Evolutionary conservation across 2,797 vertebrate genomes (phyloP), one percentile per base, ranked within the genome.

Genomic region (Sardinella longiceps): DNA sequence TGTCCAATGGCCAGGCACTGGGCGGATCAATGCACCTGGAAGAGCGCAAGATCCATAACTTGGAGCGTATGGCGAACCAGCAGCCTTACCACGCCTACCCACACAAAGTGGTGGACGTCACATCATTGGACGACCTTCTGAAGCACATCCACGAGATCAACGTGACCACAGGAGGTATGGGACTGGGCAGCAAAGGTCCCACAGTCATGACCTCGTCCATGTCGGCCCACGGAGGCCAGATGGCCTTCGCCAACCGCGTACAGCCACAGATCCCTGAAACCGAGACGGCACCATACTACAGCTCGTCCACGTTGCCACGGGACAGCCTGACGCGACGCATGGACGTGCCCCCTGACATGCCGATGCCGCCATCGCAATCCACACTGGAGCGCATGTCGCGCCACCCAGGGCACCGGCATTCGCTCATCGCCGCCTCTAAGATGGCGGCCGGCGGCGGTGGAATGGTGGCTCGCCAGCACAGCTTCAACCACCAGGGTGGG

Each of bases 91-190:
- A 88, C 51, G 94, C 95, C 63, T 97, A 96, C 90, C 93, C 86
- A 15, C 96, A 94, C 90, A 97, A 96, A 91, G 96, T 96, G 30
- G 96, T 97, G 91, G 97, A 98, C 63, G 95, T 98, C 14, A 97
- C 96, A 6, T 97, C 97, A 0, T 91, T 98, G 66, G 97, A 98
- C 28, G 97, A 97, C 87, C 95, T 98, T 39, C 93, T 98, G 58
- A 97, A 96, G 80, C 96, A 97, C 88, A 96, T 98, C 85, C 97
- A 97, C 0, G 97, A 97, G 82, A 92, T 93, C 30, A 94, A 88
- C 88, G 86, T 90, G 46, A 86, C 88, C 2, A 88, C 93, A 10
- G 90, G 93, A 0, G 89, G 93, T 1, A 87, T 93, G 12, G 90
- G 93, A 3, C 89, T 93, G 11, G 90, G 93, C 14, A 89, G 93